phyloP scores from a whole-genome alignment of 2,113 vertebrate genomes.

The Oryzias javanicus region DNA sequence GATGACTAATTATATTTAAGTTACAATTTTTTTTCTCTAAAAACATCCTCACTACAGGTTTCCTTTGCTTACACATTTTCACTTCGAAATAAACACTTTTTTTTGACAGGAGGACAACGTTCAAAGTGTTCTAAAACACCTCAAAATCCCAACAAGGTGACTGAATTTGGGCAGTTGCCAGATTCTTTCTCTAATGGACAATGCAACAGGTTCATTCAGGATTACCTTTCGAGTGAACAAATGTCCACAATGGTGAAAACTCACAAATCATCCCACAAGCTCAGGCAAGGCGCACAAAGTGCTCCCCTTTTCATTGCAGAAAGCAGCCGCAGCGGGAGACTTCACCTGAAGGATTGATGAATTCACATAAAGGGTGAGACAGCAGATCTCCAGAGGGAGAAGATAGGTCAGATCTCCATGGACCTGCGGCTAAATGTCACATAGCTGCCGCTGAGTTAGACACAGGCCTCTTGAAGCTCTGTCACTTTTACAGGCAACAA shows the following conservation, averaged over 20 bases:
- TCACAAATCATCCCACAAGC: slow-evolving; percentile 47
- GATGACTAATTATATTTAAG: no score
- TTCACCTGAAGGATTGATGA: slow-evolving; percentile 55
- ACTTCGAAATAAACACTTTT: no score
- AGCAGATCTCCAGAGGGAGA: slow-evolving; percentile 39
- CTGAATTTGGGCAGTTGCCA: no score
- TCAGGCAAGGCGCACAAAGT: slow-evolving; percentile 9
- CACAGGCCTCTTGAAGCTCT: slow-evolving; percentile 11
- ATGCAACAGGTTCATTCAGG: slow-evolving; percentile 12
- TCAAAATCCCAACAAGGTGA: no score
- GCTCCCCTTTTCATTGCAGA: slow-evolving; percentile 15
- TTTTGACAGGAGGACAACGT: no score
- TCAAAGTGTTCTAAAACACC: no score
- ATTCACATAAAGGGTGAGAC: slow-evolving; percentile 47
- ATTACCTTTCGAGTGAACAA: slow-evolving; percentile 21
- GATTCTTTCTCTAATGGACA: no score
- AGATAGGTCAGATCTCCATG: slow-evolving; percentile 46
- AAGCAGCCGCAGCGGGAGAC: slow-evolving; percentile 32
- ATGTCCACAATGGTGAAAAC: slow-evolving; percentile 17
- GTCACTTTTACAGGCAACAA: background rate
- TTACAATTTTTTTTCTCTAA: no score
- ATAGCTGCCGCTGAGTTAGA: slow-evolving; percentile 19
- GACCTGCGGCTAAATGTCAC: slow-evolving; percentile 36
- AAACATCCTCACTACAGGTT: no score
- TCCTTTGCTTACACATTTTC: no score